Percentiles rank a stretch among this genome's conserved stretches.
Evolutionary conservation across 2,797 vertebrate genomes (phyloP).

Genomic region (Tiaroga cobitis): DNA sequence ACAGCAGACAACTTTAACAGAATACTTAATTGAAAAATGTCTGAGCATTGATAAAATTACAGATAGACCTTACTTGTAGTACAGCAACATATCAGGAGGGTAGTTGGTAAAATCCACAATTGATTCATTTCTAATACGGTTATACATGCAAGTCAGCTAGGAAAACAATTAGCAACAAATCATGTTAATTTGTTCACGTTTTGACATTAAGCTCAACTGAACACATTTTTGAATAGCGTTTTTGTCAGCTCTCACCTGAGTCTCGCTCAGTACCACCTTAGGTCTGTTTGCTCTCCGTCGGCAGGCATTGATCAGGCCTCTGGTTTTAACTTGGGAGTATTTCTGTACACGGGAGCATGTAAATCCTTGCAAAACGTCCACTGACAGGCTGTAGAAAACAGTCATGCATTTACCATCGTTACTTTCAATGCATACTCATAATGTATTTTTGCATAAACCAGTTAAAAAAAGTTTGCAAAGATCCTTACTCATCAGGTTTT

Average conservation of each 20-base stretch:
- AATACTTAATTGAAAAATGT: neutral
- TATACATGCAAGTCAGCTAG: conserved; percentile 60
- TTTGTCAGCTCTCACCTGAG: conserved; percentile 48
- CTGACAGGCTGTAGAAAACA: conserved; percentile 47
- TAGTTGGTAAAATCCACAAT: conserved; percentile 45
- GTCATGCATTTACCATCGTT: neutral
- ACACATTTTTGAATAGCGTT: neutral
- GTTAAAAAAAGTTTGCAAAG: neutral
- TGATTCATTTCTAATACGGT: conserved; percentile 30
- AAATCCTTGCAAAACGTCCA: conserved; percentile 59
- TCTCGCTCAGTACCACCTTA: conserved; percentile 50
- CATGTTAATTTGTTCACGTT: neutral
- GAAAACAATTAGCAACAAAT: conserved; percentile 10
- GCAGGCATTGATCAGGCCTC: conserved; percentile 47
- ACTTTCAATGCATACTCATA: neutral
- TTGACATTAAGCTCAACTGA: neutral
- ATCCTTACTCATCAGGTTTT: conserved; percentile 50
- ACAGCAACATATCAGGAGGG: conserved; percentile 57
- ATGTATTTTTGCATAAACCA: neutral
- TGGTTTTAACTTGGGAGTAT: neutral
- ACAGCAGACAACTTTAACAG: neutral
- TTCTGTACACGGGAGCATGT: conserved; percentile 44
- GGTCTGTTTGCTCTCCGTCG: neutral
- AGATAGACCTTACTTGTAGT: conserved; percentile 52
- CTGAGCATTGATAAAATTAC: neutral